Conservation (phyloP, 2,888 invertebrate species). For the Caenorhabditis angaria region DNA sequence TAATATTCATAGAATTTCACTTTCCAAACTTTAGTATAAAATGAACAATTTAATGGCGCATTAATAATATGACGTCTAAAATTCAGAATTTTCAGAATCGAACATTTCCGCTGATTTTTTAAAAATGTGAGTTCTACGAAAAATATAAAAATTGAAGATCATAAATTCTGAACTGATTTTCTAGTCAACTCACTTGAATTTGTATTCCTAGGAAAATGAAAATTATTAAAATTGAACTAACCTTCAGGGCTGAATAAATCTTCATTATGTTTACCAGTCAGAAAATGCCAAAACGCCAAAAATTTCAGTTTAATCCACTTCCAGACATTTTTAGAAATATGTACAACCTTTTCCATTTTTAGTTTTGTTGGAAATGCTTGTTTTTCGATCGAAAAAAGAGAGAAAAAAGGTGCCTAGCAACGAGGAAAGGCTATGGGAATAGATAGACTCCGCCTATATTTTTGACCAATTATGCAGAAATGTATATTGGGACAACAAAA, state of each 20-base stretch:
- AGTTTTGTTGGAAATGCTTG: conserved; percentile 1
- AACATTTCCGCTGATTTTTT: no score
- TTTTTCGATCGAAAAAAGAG: not conserved
- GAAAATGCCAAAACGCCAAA: conserved; percentile 25
- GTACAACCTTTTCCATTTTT: conserved; percentile 26
- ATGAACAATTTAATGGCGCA: no score
- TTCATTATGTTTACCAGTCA: conserved; percentile 15
- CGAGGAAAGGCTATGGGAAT: not conserved
- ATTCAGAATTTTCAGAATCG: no score
- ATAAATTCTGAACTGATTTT: not conserved
- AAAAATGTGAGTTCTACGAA: not conserved
- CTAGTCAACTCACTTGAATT: not conserved
- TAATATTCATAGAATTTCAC: no score
- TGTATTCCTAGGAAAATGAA: not conserved
- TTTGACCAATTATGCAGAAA: conserved; percentile 11
- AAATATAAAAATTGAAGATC: not conserved
- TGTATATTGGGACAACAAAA: not conserved
- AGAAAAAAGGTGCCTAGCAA: not conserved
- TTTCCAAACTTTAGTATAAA: no score
- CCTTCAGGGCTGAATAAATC: conserved; percentile 30
- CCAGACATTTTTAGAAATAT: conserved; percentile 21
- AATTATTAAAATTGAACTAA: conserved; percentile 7
- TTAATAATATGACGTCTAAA: no score
- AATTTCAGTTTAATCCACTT: conserved; percentile 37
- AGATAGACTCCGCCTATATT: conserved; percentile 10